These are phyloP conservation scores for Myripristis jacobus DNA, from an alignment of 2,797 vertebrate genomes.

Conservation along the genomic window DNA sequence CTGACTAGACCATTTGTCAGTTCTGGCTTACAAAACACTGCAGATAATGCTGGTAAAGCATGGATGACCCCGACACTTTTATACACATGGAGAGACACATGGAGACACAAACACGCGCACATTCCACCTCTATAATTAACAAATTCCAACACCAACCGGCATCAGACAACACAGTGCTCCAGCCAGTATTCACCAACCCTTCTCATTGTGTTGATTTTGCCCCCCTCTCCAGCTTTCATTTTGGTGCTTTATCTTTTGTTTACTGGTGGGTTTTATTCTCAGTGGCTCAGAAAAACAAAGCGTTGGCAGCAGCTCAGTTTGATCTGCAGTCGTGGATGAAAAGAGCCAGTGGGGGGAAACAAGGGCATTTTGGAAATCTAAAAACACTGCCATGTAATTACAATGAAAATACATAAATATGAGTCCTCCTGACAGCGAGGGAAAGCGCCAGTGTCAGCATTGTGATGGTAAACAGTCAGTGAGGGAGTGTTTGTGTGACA, in stretches of 20 bases:
- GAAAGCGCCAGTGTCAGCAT: conserved; percentile 72
- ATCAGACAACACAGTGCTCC: conserved; percentile 42
- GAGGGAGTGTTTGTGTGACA: conserved; percentile 66
- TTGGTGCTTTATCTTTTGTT: conserved; percentile 78
- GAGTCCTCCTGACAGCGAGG: conserved; percentile 72
- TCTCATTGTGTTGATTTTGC: conserved; percentile 72
- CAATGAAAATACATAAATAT: conserved; percentile 80
- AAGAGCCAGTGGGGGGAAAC: conserved; percentile 65
- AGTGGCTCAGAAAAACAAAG: conserved; percentile 60
- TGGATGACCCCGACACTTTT: conserved; percentile 14
- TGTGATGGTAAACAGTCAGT: conserved; percentile 78
- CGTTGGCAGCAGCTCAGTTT: conserved; percentile 77
- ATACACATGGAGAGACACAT: conserved; percentile 24
- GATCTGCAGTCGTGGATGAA: conserved; percentile 74
- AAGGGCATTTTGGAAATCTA: conserved; percentile 69
- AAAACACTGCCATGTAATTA: conserved; percentile 75
- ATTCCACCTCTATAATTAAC: conserved; percentile 39
- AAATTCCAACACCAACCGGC: conserved; percentile 53
- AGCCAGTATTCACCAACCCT: conserved; percentile 52
- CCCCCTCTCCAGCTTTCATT: conserved; percentile 68
- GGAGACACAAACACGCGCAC: conserved; percentile 6
- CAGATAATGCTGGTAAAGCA: conserved; percentile 24
- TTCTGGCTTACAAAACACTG: conserved; percentile 34
- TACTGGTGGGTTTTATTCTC: conserved; percentile 70
- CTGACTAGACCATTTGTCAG: conserved; percentile 23